Evolutionary conservation across 2,888 invertebrate species (phyloP).

Genomic region (Plebejus argus): DNA sequence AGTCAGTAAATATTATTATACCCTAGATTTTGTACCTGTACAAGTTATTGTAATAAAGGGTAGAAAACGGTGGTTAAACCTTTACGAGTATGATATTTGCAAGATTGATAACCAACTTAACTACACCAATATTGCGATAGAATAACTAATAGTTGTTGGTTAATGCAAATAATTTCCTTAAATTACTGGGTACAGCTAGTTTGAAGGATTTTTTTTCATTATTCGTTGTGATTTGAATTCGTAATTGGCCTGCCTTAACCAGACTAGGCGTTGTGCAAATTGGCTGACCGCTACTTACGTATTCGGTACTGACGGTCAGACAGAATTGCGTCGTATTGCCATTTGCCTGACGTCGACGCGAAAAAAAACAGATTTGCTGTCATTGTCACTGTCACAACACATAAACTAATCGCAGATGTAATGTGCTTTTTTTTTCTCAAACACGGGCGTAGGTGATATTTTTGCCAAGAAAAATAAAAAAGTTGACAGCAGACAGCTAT

Average conservation of each 20-base stretch:
- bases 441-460: not conserved
- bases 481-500: not conserved
- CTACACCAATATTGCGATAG: not conserved
- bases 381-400: conserved; percentile 2
- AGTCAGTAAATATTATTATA: no score
- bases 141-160: not conserved
- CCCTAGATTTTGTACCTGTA: no score
- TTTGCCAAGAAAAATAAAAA: not conserved
- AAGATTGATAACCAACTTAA: conserved; percentile 13
- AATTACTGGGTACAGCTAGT: conserved; percentile 18
- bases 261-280: conserved; percentile 20
- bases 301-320: not conserved
- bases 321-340: conserved; percentile 25
- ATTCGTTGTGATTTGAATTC: conserved; percentile 18
- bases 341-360: not conserved
- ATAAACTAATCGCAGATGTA: not conserved
- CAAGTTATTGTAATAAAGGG: no score
- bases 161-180: conserved; percentile 9
- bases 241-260: not conserved
- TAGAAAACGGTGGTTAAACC: not conserved
- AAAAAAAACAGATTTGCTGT: conserved; percentile 16
- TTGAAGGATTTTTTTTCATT: conserved; percentile 2
- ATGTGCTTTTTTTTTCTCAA: not conserved
- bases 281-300: conserved; percentile 14
- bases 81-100: not conserved